Evolutionary conservation across 2,797 vertebrate genomes (phyloP).

Genomic region (Ataeniobius toweri): DNA sequence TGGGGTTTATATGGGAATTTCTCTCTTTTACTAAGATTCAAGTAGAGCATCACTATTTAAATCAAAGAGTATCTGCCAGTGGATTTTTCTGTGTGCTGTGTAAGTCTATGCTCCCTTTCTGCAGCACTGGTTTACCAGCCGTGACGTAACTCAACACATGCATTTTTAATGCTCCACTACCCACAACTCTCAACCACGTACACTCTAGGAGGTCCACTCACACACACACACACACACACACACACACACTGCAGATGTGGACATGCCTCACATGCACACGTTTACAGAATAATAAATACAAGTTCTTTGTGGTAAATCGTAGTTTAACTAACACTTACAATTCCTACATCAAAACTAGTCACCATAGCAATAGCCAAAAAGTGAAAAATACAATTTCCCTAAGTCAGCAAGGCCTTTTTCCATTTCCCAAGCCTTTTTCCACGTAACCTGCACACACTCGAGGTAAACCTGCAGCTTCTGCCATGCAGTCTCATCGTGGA

Average conservation of each 20-base stretch:
- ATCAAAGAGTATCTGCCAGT: conserved; percentile 1
- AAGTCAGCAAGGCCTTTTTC: conserved; percentile 46
- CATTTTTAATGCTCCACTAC: conserved; percentile 68
- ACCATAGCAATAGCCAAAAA: conserved; percentile 46
- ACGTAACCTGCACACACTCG: conserved; percentile 15
- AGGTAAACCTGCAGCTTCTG: conserved; percentile 34
- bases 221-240: conserved; percentile 23
- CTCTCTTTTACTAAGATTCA: background rate
- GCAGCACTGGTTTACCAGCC: conserved; percentile 64
- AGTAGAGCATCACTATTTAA: conserved; percentile 4
- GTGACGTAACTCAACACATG: conserved; percentile 63
- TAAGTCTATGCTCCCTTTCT: conserved; percentile 46
- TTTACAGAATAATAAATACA: conserved; percentile 21
- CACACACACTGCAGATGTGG: conserved; percentile 30
- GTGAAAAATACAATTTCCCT: conserved; percentile 38
- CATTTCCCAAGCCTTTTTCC: conserved; percentile 26
- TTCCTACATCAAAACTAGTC: conserved; percentile 18
- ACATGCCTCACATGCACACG: conserved; percentile 2
- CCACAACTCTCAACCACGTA: conserved; percentile 30
- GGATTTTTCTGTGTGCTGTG: conserved; percentile 33
- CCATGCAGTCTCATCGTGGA: conserved; percentile 27
- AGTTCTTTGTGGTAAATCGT: conserved; percentile 4
- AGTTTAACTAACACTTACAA: conserved; percentile 14
- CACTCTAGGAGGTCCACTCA: background rate
- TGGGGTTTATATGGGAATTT: background rate